Conservation (phyloP, 2,888 invertebrate genomes). For the Parelbella ahira region DNA sequence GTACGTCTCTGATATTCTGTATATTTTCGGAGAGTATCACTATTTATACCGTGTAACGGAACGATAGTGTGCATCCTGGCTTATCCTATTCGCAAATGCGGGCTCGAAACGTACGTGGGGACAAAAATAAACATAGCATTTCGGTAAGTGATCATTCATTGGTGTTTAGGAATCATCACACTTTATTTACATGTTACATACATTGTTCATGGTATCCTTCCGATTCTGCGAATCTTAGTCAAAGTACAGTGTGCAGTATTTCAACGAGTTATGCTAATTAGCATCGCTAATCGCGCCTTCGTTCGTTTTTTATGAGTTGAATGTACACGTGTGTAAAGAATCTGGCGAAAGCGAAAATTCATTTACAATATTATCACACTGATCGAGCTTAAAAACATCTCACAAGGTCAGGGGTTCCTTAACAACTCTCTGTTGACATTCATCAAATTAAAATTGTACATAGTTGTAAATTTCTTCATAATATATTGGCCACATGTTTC, state of each 20-base stretch:
- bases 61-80: conserved; percentile 50
- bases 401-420: conserved; percentile 24
- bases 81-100: conserved; percentile 51
- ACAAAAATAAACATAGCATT: conserved; percentile 70
- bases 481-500: no score
- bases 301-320: conserved; percentile 13
- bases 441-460: background rate
- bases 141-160: conserved; percentile 61
- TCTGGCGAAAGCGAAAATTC: conserved; percentile 53
- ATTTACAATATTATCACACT: conserved; percentile 14
- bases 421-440: no score
- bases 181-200: conserved; percentile 17
- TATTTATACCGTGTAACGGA: conserved; percentile 45
- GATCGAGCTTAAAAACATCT: conserved; percentile 18
- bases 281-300: conserved; percentile 31
- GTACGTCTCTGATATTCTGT: conserved; percentile 45
- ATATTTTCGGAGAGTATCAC: conserved; percentile 51
- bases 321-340: conserved; percentile 34
- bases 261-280: conserved; percentile 40
- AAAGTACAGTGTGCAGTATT: conserved; percentile 27
- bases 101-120: conserved; percentile 53
- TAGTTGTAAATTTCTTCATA: no score
- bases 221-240: conserved; percentile 26
- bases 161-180: conserved; percentile 25
- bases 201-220: conserved; percentile 16